Conservation (phyloP, 2,113 vertebrate species). For the Hipposideros armiger region DNA sequence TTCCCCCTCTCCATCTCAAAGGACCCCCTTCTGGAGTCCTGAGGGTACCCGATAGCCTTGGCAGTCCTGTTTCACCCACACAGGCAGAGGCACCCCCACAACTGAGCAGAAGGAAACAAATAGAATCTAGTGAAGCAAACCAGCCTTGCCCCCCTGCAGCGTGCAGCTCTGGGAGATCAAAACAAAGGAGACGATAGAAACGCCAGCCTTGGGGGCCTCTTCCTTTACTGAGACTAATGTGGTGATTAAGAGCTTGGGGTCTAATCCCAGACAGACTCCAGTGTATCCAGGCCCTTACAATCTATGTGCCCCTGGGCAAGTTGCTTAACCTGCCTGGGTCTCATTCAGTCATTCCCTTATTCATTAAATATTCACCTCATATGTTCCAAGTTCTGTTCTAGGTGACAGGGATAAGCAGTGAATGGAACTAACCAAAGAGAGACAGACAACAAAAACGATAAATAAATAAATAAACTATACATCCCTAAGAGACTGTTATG, state of each 20-base stretch:
- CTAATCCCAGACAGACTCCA: background rate
- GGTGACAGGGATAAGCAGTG: background rate
- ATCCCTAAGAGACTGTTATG: background rate
- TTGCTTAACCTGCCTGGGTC: background rate
- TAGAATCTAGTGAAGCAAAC: background rate
- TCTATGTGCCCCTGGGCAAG: background rate
- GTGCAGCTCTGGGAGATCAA: background rate
- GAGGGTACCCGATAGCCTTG: conserved; percentile 40
- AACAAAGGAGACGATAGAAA: background rate
- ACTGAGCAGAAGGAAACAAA: background rate
- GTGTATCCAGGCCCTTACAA: background rate
- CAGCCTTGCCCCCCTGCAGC: background rate
- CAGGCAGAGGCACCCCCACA: background rate
- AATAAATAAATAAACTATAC: background rate
- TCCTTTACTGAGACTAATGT: conserved; percentile 3
- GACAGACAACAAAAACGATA: background rate
- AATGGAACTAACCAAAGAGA: background rate
- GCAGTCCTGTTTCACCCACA: background rate
- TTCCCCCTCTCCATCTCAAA: conserved; percentile 29
- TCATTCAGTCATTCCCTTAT: background rate
- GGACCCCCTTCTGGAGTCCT: conserved; percentile 52
- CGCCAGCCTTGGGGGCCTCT: background rate
- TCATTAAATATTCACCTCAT: background rate
- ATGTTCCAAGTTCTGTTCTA: conserved; percentile 21
- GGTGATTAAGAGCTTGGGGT: background rate